Evolutionary conservation across 2,888 invertebrate species (phyloP).

Genomic region (Conops quadrifasciatus): DNA sequence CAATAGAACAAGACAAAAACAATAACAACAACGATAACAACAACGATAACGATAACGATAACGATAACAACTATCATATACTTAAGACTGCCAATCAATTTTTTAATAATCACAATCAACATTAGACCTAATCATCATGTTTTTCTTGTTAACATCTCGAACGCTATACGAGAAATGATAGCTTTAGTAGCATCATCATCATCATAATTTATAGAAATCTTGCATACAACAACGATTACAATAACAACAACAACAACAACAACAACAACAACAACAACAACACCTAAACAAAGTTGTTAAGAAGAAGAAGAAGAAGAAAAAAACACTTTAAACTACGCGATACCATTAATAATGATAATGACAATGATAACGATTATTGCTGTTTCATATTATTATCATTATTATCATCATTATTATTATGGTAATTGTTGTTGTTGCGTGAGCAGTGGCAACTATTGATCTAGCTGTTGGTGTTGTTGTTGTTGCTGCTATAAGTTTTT

Average conservation of each 20-base stretch:
- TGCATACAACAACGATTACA: not conserved
- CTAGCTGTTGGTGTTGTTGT: conserved; percentile 45
- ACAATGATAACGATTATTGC: conserved; percentile 31
- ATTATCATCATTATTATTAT: conserved; percentile 15
- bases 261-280: not conserved
- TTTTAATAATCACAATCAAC: no score
- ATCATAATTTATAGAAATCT: not conserved
- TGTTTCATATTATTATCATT: not conserved
- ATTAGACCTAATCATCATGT: not conserved
- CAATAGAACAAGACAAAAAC: conserved; percentile 38
- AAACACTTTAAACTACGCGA: conserved; percentile 52
- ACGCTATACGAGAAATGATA: not conserved
- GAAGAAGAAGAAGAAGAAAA: no score
- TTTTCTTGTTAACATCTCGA: not conserved
- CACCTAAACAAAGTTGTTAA: not conserved
- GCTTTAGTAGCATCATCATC: not conserved
- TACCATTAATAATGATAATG: conserved; percentile 10
- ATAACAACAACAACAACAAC: conserved; percentile 3
- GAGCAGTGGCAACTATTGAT: conserved; percentile 51
- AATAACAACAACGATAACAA: conserved; percentile 30
- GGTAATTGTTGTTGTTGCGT: conserved; percentile 49
- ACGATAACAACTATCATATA: conserved; percentile 44
- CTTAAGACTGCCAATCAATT: no score
- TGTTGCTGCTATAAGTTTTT: conserved; percentile 37
- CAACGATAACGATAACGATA: conserved; percentile 19